A percentile compares a stretch with the other conserved stretches of the same genome.
Evolutionary conservation across 2,113 vertebrate genomes (phyloP).

Genomic region (Scolopax mira): DNA sequence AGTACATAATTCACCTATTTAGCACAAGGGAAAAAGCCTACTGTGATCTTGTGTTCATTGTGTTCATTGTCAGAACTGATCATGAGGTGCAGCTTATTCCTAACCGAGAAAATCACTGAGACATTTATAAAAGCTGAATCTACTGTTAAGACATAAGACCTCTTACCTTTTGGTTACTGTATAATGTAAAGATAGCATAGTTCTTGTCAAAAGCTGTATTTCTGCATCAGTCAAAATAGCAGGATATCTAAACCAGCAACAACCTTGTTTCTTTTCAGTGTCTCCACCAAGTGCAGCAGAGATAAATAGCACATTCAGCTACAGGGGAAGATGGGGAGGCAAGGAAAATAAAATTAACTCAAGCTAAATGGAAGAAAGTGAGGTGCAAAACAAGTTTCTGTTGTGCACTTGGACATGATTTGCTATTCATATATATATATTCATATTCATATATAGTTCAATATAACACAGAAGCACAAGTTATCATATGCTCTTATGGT

Average conservation of each 20-base stretch:
- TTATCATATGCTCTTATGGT: not conserved
- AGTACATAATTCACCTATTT: not conserved
- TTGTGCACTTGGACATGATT: not conserved
- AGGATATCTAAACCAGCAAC: not conserved
- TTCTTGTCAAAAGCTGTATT: not conserved
- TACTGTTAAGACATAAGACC: not conserved
- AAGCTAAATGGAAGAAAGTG: not conserved
- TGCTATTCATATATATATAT: not conserved
- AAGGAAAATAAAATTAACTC: not conserved
- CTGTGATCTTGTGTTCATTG: not conserved
- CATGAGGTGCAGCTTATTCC: not conserved
- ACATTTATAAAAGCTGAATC: not conserved
- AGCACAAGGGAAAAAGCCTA: not conserved
- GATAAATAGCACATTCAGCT: not conserved
- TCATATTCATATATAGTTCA: too few relatives aligned
- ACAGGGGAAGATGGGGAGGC: fast-evolving
- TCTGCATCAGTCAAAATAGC: not conserved
- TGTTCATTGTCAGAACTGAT: not conserved
- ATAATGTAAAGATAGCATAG: not conserved
- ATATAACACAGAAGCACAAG: not conserved
- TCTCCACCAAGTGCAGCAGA: not conserved
- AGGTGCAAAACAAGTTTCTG: not conserved
- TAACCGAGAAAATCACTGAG: not conserved
- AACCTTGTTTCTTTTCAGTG: not conserved
- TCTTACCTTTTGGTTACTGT: not conserved